These are phyloP conservation scores for Ypsolopha sequella DNA, from an alignment of 2,888 invertebrate genomes.

Conservation along the genomic window DNA sequence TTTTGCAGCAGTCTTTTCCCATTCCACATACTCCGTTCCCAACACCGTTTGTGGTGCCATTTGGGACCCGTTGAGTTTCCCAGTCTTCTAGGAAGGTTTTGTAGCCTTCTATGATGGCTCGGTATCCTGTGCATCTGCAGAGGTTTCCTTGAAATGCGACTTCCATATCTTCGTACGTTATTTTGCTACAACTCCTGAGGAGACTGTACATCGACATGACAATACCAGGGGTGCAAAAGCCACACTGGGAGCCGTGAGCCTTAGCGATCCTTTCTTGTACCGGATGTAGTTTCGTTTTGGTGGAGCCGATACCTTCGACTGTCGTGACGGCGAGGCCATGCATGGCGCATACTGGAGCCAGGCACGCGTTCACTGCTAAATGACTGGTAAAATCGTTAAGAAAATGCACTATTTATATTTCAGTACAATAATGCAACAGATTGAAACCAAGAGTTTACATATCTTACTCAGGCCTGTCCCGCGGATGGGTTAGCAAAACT, in stretches of 20 bases:
- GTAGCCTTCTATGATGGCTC: slow-evolving; percentile 88
- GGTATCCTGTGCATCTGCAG: slow-evolving; percentile 89
- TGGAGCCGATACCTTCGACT: slow-evolving; percentile 88
- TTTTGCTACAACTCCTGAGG: slow-evolving; percentile 66
- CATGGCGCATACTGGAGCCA: slow-evolving; percentile 83
- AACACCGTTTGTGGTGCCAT: slow-evolving; percentile 21
- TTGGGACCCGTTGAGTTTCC: slow-evolving; percentile 62
- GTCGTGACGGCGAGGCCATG: slow-evolving; percentile 88
- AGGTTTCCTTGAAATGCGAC: slow-evolving; percentile 81
- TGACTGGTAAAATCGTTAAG: slow-evolving; percentile 63
- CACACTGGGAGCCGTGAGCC: slow-evolving; percentile 90
- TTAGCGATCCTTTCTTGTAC: slow-evolving; percentile 85
- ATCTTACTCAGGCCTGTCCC: too few relatives aligned
- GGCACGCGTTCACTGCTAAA: slow-evolving; percentile 83
- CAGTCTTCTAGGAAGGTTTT: slow-evolving; percentile 81
- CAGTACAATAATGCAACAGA: too few relatives aligned
- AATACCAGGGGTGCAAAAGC: slow-evolving; percentile 91
- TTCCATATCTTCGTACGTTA: slow-evolving; percentile 75
- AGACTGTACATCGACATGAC: slow-evolving; percentile 93
- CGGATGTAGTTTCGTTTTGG: slow-evolving; percentile 80
- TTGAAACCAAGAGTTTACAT: too few relatives aligned
- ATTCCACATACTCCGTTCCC: slow-evolving; percentile 56
- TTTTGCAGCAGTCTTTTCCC: slow-evolving; percentile 77
- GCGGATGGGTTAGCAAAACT: too few relatives aligned
- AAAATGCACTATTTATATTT: slow-evolving; percentile 9